Base-by-base conservation (phyloP, 2,113 vertebrate species). In the Lophius piscatorius region DNA sequence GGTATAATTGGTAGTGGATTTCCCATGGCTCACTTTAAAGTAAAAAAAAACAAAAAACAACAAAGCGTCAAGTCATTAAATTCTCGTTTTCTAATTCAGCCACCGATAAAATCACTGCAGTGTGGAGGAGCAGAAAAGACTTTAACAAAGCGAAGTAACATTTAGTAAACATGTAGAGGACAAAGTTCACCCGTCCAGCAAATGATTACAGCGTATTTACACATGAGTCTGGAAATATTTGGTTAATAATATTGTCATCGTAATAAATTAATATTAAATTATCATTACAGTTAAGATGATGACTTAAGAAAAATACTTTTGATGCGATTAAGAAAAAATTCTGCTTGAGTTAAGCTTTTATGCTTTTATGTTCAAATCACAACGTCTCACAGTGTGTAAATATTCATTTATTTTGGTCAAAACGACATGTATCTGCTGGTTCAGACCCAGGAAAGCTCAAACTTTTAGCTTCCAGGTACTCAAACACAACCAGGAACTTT, bases 181-280 rank as follows among this genome's bases (percentile, higher is more conserved):
- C 86, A 82, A 90, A 81, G 88, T 74, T 73, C 83, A 85, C 5
- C 38, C 11, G 39, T 59, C 20, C 63, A 47, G 66, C 64, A 69
- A 83, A 82, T 82, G 70, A 83, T 80, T 77, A 70, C 39, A 66
- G 20, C 28, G 34, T 21, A 3, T 42, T 38, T 49, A 22, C 9
- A 34, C 48, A 63, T n/a, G 6, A 16, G 20, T 6, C 23, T 16
- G 38, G 4, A 20, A n/a, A n/a, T 28, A 9, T 24, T 42, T 50
- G 38, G 8, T 24, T 11, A 29, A 57, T 6, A 12, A 36, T 42
- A 12, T 10, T 33, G 31, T 10, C 10, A 10, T 33, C 8, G 9
- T 33, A 28, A 28, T 6, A 28, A 28, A 28, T 6, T 9, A 28
- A n/a, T n/a, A n/a, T n/a, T n/a, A n/a, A n/a, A n/a, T n/a, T n/a